A percentile compares a stretch with the other conserved stretches of the same genome.
Evolutionary conservation across 1,140 invertebrate genomes (phyloP).

Genomic region (Anagrus nilaparvatae): DNA sequence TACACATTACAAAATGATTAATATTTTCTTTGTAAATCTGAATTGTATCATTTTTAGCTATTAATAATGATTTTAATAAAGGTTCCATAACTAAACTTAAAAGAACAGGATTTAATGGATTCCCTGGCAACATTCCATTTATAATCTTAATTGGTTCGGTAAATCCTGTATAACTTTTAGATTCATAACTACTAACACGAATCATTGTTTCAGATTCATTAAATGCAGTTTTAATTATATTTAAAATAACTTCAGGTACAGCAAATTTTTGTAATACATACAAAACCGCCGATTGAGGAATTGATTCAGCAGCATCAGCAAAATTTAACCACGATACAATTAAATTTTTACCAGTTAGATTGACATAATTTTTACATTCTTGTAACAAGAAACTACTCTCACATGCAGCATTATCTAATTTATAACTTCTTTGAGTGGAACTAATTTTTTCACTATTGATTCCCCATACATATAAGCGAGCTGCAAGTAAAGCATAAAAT

Average conservation of each 20-base stretch:
- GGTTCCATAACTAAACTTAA: slow-evolving; percentile 5
- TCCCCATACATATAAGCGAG: not conserved
- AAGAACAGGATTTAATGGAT: slow-evolving; percentile 1
- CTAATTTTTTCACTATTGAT: not conserved
- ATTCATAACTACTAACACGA: not conserved
- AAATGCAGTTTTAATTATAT: slow-evolving; percentile 2
- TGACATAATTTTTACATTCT: slow-evolving; percentile 5
- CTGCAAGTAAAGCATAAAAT: slow-evolving; percentile 1
- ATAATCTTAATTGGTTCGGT: not conserved
- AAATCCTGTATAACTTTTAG: too few relatives aligned
- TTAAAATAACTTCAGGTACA: not conserved
- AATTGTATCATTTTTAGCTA: not conserved
- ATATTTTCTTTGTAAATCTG: slow-evolving; percentile 1
- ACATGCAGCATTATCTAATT: slow-evolving; percentile 3
- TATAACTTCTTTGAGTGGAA: not conserved
- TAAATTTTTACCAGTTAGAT: not conserved
- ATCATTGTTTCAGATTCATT: not conserved
- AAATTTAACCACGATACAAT: slow-evolving; percentile 5
- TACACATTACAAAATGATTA: slow-evolving; percentile 4
- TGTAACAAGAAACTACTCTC: slow-evolving; percentile 6
- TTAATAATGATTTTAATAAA: slow-evolving; percentile 1
- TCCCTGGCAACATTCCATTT: slow-evolving; percentile 5
- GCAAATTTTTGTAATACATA: not conserved
- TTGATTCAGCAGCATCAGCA: slow-evolving; percentile 1
- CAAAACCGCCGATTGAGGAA: slow-evolving; percentile 3